These are phyloP conservation scores for Hylomyscus alleni DNA, from an alignment of 2,797 vertebrate species.

Conservation along the genomic window DNA sequence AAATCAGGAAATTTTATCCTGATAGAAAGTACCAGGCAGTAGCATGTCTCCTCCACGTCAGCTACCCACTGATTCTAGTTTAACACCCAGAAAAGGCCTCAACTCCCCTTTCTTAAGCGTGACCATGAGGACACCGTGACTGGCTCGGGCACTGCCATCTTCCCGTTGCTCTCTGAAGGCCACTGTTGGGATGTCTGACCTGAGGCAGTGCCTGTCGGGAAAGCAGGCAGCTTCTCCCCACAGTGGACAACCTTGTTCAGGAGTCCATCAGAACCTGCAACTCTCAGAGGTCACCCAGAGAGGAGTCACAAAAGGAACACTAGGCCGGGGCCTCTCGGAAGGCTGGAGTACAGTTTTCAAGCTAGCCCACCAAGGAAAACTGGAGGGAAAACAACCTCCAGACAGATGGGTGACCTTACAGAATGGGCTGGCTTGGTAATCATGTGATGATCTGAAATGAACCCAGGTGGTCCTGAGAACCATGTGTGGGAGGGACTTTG, in stretches of 20 bases:
- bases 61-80: constrained; percentile 7
- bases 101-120: not conserved
- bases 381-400: not conserved
- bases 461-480: not conserved
- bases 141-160: not conserved
- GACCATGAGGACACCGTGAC: not conserved
- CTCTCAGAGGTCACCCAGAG: not conserved
- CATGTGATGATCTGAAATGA: not conserved
- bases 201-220: not conserved
- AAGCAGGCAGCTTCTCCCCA: not conserved
- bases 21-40: constrained; percentile 6
- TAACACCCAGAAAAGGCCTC: not conserved
- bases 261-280: accelerated
- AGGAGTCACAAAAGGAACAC: too few relatives aligned
- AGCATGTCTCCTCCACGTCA: not conserved
- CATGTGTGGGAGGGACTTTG: not conserved
- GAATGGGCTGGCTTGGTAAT: not conserved
- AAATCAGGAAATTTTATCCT: constrained; percentile 33
- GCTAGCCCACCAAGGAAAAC: not conserved
- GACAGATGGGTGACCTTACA: not conserved
- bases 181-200: accelerated
- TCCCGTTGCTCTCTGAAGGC: not conserved
- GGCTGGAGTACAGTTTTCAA: not conserved
- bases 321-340: not conserved
- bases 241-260: accelerated